Conservation (phyloP, 35 echinoderm and acorn worm species). For the Apostichopus japonicus region DNA sequence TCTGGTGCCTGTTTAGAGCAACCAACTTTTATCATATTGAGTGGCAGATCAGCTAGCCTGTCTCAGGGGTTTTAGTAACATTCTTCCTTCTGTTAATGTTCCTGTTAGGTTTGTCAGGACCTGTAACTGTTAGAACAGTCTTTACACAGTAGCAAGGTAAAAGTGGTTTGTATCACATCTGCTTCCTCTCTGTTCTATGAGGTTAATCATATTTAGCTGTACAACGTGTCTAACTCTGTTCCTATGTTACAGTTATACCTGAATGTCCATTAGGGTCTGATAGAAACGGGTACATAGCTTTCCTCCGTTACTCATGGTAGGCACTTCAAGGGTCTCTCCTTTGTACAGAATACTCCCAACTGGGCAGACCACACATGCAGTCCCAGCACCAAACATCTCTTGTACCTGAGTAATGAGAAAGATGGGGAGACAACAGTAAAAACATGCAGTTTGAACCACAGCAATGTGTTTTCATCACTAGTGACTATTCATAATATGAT, state of each 20-base stretch:
- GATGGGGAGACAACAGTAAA: not conserved
- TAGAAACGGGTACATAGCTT: constrained; percentile 72
- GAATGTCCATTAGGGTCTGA: constrained; percentile 86
- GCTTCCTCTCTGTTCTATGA: not conserved
- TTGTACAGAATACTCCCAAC: constrained; percentile 89
- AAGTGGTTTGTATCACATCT: too few relatives aligned
- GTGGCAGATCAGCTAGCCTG: too few relatives aligned
- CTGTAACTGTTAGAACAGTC: too few relatives aligned
- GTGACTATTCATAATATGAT: too few relatives aligned
- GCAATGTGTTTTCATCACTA: too few relatives aligned
- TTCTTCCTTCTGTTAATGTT: too few relatives aligned
- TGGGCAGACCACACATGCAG: constrained; percentile 98
- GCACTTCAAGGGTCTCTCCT: constrained; percentile 78
- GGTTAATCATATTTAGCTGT: not conserved
- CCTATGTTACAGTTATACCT: constrained; percentile 58
- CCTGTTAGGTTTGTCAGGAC: too few relatives aligned
- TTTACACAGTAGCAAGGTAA: too few relatives aligned
- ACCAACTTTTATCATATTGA: too few relatives aligned
- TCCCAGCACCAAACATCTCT: constrained; percentile 98
- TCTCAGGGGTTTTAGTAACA: too few relatives aligned
- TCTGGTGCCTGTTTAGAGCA: too few relatives aligned
- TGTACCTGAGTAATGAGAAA: constrained; percentile 60
- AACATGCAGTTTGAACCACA: too few relatives aligned
- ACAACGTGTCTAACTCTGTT: not conserved
- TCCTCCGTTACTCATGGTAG: constrained; percentile 77